Evolutionary conservation across 2,888 invertebrate species (phyloP).

Genomic region (Calameuta idolon): DNA sequence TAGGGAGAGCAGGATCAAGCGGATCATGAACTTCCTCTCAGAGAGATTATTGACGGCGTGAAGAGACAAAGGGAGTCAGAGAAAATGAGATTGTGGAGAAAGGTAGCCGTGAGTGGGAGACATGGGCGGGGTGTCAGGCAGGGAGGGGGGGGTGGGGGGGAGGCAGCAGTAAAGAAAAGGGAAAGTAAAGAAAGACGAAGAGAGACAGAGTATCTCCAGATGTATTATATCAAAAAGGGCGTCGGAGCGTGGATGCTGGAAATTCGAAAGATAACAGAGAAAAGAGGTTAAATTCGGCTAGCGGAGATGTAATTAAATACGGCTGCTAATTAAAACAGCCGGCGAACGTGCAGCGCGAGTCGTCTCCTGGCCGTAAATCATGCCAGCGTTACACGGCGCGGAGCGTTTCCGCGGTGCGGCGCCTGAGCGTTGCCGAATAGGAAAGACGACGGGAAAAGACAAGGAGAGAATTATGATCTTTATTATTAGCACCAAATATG

Average conservation of each 20-base stretch:
- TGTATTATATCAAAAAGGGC: constrained; percentile 5
- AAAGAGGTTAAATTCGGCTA: neutral
- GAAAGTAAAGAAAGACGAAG: neutral
- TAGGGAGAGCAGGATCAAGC: neutral
- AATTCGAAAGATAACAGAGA: constrained; percentile 7
- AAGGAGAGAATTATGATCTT: neutral
- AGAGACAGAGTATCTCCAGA: constrained; percentile 13
- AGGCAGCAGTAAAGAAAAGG: neutral
- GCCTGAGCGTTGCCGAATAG: neutral
- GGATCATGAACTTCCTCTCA: neutral
- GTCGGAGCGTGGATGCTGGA: constrained; percentile 13
- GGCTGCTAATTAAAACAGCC: constrained; percentile 31
- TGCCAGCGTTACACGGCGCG: constrained; percentile 2
- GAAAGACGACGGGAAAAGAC: neutral
- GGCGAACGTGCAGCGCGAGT: constrained; percentile 21
- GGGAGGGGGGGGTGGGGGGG: neutral
- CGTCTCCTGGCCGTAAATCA: constrained; percentile 24
- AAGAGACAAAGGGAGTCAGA: neutral
- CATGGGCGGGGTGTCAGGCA: neutral
- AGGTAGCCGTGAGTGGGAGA: neutral
- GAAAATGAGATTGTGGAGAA: neutral
- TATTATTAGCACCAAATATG: neutral
- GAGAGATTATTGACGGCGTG: neutral
- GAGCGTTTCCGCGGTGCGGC: neutral
- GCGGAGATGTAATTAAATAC: constrained; percentile 28